Base-by-base conservation (phyloP, 2,113 vertebrate genomes). In the Caracal caracal region DNA sequence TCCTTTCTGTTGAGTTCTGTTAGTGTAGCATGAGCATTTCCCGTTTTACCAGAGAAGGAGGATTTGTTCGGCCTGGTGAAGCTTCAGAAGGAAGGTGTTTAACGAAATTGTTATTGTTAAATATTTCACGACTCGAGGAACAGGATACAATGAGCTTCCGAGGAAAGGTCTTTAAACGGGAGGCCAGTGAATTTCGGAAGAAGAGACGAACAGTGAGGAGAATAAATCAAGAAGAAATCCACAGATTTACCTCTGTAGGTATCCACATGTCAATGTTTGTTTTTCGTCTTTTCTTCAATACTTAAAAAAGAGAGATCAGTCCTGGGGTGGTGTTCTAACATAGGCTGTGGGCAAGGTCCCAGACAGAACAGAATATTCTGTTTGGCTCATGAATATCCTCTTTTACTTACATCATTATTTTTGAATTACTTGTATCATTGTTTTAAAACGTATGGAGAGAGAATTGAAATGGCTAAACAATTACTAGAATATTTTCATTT, bases 181-280 rank as follows among this genome's bases (percentile, higher is more conserved):
- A 99, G 90, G 97, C 99, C 98, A 99, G 98, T 94, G 99, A 99
- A 53, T 99, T 99, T 97, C 98, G 99, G 98, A 99, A 91, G 99
- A 99, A 99, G 98, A 98, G 98, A 40, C 99, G 98, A 96, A 99
- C 98, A 24, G 0, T 98, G 75, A 99, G 96, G 95, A 99, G 99
- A 97, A 98, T 98, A 90, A 98, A 99, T 71, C 99, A 97, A 93
- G 98, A 98, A 96, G 98, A 98, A 98, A 99, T 99, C 98, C 98
- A 97, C 95, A 99, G 98, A 82, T 97, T 99, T 95, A 99, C 99
- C 97, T 99, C 99, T 83, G 99, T 99, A 99, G 97, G 99, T 99
- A 99, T 99, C 81, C 65, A 2, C 51, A 61, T 86, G 3, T 88
- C 7, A 22, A 84, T 17, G 49, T 86, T 47, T 84, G 8, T 93